A percentile compares a stretch with the other conserved stretches of the same genome.
phyloP scores from a whole-genome alignment of 1,140 invertebrate genomes.

The Lanistes nyassanus region DNA sequence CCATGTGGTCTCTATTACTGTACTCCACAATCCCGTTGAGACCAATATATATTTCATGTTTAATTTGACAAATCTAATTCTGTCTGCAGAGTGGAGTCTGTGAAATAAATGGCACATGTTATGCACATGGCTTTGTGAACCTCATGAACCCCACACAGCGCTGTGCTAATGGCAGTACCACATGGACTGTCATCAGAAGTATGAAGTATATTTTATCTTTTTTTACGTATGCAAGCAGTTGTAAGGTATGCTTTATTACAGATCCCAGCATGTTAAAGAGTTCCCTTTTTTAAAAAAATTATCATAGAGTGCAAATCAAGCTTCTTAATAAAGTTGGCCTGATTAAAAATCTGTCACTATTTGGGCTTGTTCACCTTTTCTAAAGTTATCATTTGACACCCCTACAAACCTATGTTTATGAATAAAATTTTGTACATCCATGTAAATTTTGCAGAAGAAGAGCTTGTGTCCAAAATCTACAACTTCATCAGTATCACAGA shows the following conservation, averaged over 20 bases:
- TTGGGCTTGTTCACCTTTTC: too few relatives aligned
- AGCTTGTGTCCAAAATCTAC: conserved; percentile 22
- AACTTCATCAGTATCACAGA: conserved; percentile 35
- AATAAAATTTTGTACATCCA: neutral
- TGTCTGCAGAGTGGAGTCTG: conserved; percentile 39
- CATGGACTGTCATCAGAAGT: conserved; percentile 38
- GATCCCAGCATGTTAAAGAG: too few relatives aligned
- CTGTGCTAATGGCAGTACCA: conserved; percentile 29
- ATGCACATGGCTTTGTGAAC: conserved; percentile 42
- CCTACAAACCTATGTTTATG: neutral
- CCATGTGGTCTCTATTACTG: too few relatives aligned
- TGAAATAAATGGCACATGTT: conserved; percentile 35
- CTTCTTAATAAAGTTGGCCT: too few relatives aligned
- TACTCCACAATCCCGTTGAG: too few relatives aligned
- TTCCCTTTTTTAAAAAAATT: too few relatives aligned
- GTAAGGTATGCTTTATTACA: neutral
- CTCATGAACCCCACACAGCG: conserved; percentile 23
- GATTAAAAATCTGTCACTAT: too few relatives aligned
- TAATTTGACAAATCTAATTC: neutral
- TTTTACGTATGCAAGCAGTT: neutral
- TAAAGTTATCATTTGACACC: too few relatives aligned
- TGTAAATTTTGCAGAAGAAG: conserved; percentile 29
- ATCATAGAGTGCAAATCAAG: too few relatives aligned
- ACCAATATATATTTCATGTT: neutral
- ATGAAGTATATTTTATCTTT: conserved; percentile 16